These are phyloP conservation scores for Galerucella calmariensis DNA, from an alignment of 2,888 invertebrate genomes.

Conservation along the genomic window DNA sequence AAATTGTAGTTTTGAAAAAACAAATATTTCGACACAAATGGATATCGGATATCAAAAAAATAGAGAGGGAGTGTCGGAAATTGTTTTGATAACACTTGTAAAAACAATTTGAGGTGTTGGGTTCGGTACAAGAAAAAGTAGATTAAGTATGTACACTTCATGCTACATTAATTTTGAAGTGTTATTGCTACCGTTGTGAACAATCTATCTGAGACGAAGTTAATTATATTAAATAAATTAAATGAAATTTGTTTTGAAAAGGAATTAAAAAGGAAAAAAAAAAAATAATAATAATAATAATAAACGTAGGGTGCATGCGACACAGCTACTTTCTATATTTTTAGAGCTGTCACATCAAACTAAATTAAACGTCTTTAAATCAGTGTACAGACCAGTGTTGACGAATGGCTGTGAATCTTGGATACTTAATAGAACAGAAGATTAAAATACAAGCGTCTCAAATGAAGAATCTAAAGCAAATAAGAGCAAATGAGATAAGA, in stretches of 20 bases:
- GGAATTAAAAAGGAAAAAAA: no score
- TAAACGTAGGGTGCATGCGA: no score
- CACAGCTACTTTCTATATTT: no score
- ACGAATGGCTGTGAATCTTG: no score
- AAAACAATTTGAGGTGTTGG: neutral
- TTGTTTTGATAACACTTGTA: conserved; percentile 1
- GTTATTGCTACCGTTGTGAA: neutral
- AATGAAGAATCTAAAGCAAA: no score
- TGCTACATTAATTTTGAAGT: neutral
- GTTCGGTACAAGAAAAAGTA: neutral
- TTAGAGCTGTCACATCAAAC: no score
- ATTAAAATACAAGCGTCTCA: no score
- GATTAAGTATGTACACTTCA: neutral
- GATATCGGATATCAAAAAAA: conserved; percentile 5
- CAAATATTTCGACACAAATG: neutral
- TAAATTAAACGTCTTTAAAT: no score
- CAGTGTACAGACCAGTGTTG: no score
- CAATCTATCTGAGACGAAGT: neutral
- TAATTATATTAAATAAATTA: neutral
- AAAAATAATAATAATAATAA: no score
- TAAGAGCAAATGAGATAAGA: no score
- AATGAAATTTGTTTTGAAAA: neutral
- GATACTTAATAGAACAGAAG: no score
- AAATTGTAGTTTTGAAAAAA: neutral
- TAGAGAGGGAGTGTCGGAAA: neutral